A percentile compares a stretch with the other conserved stretches of the same genome.
These are phyloP conservation scores for Parasteatoda lunata DNA, from an alignment of 2,888 invertebrate genomes.

Conservation along the genomic window DNA sequence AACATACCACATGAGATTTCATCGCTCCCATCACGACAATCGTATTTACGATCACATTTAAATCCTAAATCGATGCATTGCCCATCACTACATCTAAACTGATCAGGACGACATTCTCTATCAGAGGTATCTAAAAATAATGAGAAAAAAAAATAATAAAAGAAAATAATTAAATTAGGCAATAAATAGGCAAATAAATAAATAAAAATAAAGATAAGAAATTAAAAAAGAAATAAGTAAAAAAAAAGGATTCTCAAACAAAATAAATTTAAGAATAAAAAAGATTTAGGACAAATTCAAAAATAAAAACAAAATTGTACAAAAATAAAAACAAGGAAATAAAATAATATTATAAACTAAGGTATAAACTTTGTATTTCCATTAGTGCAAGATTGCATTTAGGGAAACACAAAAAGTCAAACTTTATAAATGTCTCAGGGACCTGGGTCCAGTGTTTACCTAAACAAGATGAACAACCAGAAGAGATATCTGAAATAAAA, in stretches of 20 bases:
- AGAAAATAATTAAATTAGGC: neutral
- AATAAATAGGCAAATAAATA: neutral
- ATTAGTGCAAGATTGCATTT: no score
- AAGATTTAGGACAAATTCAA: neutral
- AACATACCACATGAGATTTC: constrained; percentile 78
- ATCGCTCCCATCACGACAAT: constrained; percentile 80
- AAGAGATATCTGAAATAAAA: neutral
- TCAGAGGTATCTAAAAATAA: neutral
- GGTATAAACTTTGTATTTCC: no score
- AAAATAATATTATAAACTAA: neutral
- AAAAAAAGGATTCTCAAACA: neutral
- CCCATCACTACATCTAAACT: constrained; percentile 72
- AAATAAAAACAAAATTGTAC: neutral
- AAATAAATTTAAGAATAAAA: neutral
- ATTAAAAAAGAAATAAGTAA: neutral
- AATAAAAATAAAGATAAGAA: neutral
- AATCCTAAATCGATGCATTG: constrained; percentile 70
- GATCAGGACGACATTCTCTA: constrained; percentile 72
- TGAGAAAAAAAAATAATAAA: neutral
- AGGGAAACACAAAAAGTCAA: neutral
- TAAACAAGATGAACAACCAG: no score
- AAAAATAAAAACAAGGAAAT: neutral
- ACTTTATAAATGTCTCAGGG: no score
- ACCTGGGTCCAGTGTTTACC: no score
- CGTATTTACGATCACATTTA: constrained; percentile 75